Base-by-base conservation (phyloP, 2,888 invertebrate genomes). In the Machimus rusticus region DNA sequence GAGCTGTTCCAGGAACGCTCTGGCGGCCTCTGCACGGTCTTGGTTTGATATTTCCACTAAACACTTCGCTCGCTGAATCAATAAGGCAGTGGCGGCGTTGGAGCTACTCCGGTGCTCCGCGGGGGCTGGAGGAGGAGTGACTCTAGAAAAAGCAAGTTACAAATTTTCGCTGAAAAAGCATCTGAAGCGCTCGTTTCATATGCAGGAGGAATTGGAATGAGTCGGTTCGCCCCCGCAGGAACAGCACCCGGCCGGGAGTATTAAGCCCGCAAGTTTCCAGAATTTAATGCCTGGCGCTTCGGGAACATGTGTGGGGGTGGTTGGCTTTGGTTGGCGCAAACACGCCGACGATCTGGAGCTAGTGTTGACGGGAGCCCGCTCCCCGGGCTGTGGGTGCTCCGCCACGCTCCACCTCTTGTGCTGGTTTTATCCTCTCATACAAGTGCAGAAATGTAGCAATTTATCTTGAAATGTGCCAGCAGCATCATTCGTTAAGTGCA, bases 381-480 rank as follows among this genome's bases (percentile, higher is more conserved):
- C n/a, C 16, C 16, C 51, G 31, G 23, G 14, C 16, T 43, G 46
- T 28, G 51, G 28, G 28, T 66, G 66, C 28, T 79, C 28, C 37
- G 55, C 82, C 57, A 82, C 37, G 57, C 57, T 57, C 82, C 39
- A n/a, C 76, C 34, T 34, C 37, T 66, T 82, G 23, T 82, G 34
- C 82, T 82, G n/a, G 82, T 82, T 57, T 74, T 85, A 85, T 74
- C 74, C 85, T 46, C 43, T 85, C 43, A 66, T 87, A 55, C 86
- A 82, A 88, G 86, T 88, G 87, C 88, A 87, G 87, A 89, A 89
- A 89, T 89, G 89, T 88, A 81, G 87, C 89, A 89, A 89, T 89
- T 89, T 89, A 89, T 89, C 89, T 89, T 88, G 87, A 89, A 89
- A 89, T 89, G 51, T 89, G 88, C 88, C 88, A 88, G 76, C 88